Base-by-base conservation (phyloP, 2,797 vertebrate genomes). In the Monodelphis domestica region DNA sequence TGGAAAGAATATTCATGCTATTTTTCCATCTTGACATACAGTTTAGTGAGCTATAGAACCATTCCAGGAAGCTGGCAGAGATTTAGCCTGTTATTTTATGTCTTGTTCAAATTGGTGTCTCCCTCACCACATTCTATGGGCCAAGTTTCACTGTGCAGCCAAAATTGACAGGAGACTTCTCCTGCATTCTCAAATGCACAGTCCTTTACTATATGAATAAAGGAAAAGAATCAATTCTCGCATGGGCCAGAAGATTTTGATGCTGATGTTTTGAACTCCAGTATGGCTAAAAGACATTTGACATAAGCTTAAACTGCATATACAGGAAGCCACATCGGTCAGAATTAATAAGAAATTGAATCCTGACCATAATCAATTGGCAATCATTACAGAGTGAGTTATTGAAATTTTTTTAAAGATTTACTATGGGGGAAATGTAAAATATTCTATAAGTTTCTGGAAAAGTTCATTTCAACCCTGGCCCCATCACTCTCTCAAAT, bases 261-360 rank as follows among this genome's bases (percentile, higher is more conserved):
- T 90, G 90, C 87, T 56, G 84, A 92, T 91, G 87, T 89, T 94
- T 92, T 57, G 38, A 93, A 95, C 94, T 89, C 88, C 93, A 92
- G 1, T 45, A 54, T 93, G 38, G 45, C 55, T 90, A 55, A 93
- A 91, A 53, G 51, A 53, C 30, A 15, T 30, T 63, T 92, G 92
- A 95, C 55, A 95, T 89, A 91, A 93, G 91, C 55, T 92, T 94
- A 51, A 94, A 93, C 87, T 90, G 30, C 3, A 26, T 55, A 95
- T 63, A 94, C 24, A 88, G 88, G 89, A 90, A 94, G 88, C 54
- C 14, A 57, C 52, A 56, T 28, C 55, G 30, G 45, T 93, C 84
- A 88, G 94, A 93, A 89, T 59, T n/a, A 94, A 9, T 59, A 94
- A 92, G 95, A 54, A 12, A 88, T 12, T 26, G 89, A 12, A 95